Conservation (phyloP, 2,888 invertebrate genomes). For the Eupithecia dodoneata region DNA sequence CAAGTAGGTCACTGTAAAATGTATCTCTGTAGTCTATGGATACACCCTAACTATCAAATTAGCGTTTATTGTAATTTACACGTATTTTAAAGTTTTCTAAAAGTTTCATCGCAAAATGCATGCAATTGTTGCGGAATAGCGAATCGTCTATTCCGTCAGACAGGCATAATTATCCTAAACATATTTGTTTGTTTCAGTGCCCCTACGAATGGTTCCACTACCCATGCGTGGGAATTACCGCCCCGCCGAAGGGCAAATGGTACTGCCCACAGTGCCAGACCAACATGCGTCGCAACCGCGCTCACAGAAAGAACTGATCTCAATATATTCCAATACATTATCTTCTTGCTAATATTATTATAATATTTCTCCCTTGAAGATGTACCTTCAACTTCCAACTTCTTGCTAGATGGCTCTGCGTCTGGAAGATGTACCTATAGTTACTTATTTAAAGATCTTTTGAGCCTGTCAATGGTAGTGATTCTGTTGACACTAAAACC, state of each 20-base stretch:
- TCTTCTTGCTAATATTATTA: neutral
- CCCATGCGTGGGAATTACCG: constrained; percentile 97
- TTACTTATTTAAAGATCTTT: neutral
- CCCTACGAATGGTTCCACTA: constrained; percentile 99
- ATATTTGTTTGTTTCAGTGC: constrained; percentile 85
- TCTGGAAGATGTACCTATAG: neutral
- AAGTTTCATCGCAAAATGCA: too few relatives aligned
- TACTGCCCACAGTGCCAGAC: constrained; percentile 98
- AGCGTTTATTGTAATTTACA: too few relatives aligned
- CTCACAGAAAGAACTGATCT: constrained; percentile 90
- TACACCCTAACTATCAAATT: too few relatives aligned
- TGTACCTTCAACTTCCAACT: neutral
- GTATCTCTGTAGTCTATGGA: too few relatives aligned
- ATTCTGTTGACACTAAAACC: neutral
- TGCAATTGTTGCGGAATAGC: too few relatives aligned
- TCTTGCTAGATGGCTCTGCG: too few relatives aligned
- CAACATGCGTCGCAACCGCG: constrained; percentile 91
- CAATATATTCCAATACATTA: constrained; percentile 7
- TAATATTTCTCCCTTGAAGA: neutral
- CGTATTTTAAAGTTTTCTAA: too few relatives aligned
- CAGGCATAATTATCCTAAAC: neutral
- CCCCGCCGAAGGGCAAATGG: constrained; percentile 99
- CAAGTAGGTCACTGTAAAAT: too few relatives aligned
- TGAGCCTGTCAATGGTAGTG: neutral
- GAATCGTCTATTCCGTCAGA: too few relatives aligned